Base-by-base conservation (phyloP, 2,797 vertebrate genomes). In the Scyliorhinus canicula region DNA sequence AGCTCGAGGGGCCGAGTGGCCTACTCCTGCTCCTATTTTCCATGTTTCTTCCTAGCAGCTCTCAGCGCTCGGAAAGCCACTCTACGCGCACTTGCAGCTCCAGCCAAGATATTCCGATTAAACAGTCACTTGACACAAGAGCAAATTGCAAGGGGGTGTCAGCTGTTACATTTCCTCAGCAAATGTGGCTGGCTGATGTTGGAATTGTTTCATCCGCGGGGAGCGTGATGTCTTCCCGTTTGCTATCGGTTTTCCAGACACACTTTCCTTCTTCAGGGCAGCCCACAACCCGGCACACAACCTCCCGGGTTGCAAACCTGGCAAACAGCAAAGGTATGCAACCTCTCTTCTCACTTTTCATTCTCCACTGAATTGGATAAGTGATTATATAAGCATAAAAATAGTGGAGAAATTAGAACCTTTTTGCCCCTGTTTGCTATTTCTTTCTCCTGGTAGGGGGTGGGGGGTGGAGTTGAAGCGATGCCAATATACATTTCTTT, bases 221-320 rank as follows among this genome's bases (percentile, higher is more conserved):
- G 96, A 96, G 69, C 96, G 95, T 95, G 95, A 96, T 95, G 96
- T 96, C 95, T 96, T 95, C 95, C 95, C 95, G 95, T n/a, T n/a
- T 93, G 95, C 95, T 95, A 95, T 95, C 96, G 96, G 94, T 95
- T 95, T 96, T 95, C 96, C 95, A 96, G 95, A 95, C 91, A 63
- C 90, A 88, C 93, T 95, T 94, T 79, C 91, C 95, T n/a, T 88
- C 93, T 95, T 90, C 95, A 95, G 91, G 79, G 95, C 90, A 50
- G 55, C 50, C 31, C 47, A 28, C 24, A 86, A 28, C 85, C 35
- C 85, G 44, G 8, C 44, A 47, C 40, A 9, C 44, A 47, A 28
- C 44, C 47, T 50, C 82, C 52, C 14, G 52, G 31, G 11, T 16
- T 88, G 50, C 52, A 35, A 35, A 31, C 52, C 57, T 88, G 85